Base-by-base conservation (phyloP, 2,888 invertebrate species). In the Drosophila helvetica region DNA sequence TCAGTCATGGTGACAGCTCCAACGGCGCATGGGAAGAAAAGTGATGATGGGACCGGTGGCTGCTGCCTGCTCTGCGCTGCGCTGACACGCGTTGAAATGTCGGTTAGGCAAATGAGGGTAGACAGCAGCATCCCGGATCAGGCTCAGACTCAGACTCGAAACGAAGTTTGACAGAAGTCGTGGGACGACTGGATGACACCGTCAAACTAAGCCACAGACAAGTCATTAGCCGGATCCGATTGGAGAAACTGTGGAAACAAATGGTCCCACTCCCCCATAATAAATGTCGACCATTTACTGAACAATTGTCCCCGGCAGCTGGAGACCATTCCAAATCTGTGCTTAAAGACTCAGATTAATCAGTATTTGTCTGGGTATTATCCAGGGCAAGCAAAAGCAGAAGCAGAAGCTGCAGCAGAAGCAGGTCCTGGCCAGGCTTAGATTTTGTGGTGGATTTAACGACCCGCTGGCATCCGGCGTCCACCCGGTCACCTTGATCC, bases 61-160 rank as follows among this genome's bases (percentile, higher is more conserved):
- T 33, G 52, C 19, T 74, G 83, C 59, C 10, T 30, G 9, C 62
- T 64, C 67, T n/a, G n/a, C n/a, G 50, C 17, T n/a, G n/a, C 52
- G 66, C 56, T 66, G 74, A 73, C 73, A 86, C 78, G 87, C 74
- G 82, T 86, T 80, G 88, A 88, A 75, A 83, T 75, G 75, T 83
- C 86, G 72, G 88, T 83, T 88, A 86, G 84, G 78, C 84, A 88
- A 82, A 88, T 86, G 80, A 88, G 86, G 86, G 77, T 86, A 88
- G 86, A 88, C 84, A 82, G 85, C 38, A 18, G 22, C 18, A 19
- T 17, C 25, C 45, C 33, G 22, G 65, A 33, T 42, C 54, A 19
- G 30, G 9, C 45, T 46, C 3, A 43, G 15, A 15, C 4, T 15
- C 61, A 61, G 55, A 52, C 45, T 47, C 22, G 18, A 45, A 30